Evolutionary conservation across 2,797 vertebrate species (phyloP).

Genomic region (Gymnoscopelus microlampas): DNA sequence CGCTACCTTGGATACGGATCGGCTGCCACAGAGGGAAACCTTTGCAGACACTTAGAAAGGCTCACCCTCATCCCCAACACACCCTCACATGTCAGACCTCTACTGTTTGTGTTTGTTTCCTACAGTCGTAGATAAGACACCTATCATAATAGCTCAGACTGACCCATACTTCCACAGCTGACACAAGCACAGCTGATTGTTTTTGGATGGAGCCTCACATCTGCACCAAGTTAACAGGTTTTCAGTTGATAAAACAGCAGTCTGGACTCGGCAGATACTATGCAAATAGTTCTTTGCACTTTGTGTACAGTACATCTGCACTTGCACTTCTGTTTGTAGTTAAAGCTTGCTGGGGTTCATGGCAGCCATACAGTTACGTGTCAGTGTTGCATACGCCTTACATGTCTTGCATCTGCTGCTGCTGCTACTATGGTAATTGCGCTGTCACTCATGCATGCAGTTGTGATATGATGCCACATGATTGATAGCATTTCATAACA

Average conservation of each 20-base stretch:
- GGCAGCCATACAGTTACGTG: no score
- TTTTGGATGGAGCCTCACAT: constrained; percentile 19
- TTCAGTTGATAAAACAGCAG: background rate
- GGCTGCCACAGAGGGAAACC: constrained; percentile 46
- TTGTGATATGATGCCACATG: no score
- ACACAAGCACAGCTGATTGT: background rate
- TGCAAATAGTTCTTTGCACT: background rate
- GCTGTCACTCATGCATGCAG: no score
- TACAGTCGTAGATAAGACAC: constrained; percentile 6
- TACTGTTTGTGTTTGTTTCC: background rate
- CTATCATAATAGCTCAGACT: constrained; percentile 27
- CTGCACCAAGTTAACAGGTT: constrained; percentile 17
- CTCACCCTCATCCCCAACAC: background rate
- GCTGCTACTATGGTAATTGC: no score
- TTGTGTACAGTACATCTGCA: background rate
- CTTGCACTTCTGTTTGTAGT: background rate
- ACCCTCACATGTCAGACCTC: background rate
- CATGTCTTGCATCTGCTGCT: no score
- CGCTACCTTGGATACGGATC: constrained; percentile 36
- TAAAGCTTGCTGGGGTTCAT: no score
- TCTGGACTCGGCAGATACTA: background rate
- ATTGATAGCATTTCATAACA: no score
- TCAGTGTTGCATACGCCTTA: no score
- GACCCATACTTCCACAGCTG: background rate
- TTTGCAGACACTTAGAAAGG: constrained; percentile 45